Base-by-base conservation (phyloP, 2,797 vertebrate genomes). In the Oreochromis grahami region DNA sequence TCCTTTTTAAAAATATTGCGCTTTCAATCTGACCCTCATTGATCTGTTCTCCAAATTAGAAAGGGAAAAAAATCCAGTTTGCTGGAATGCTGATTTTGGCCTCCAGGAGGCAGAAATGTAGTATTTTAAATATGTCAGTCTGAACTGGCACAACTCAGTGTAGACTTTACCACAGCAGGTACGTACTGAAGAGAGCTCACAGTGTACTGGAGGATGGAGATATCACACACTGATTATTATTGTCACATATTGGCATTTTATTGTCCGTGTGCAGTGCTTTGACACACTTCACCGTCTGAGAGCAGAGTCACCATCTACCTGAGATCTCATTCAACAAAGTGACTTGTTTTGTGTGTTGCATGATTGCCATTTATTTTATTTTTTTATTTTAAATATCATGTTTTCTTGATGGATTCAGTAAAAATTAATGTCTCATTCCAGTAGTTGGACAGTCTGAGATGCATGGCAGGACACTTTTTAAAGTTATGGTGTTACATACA, bases 91-190 rank as follows among this genome's bases (percentile, higher is more conserved):
- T 17, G 24, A 8, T 3, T 41, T 1, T 51, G 14, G 51, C 84
- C 92, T 78, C 43, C 17, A 84, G 92, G 79, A 6, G 89, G 87
- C 89, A 85, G 82, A 77, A 26, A 7, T 26, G 24, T 8, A 32
- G 7, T 60, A 52, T 11, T 3, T 13, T 50, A 74, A 50, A 74
- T 32, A n/a, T 29, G 26, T 74, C 45, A 19, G 11, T 29, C 43
- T 48, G 43, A 48, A 15, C 26, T 58, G 15, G n/a, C 9, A 9
- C 1, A 1, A 15, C 8, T 50, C 19, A 7, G 55, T 21, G 58
- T 45, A 72, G 21, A 0, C 65, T 29, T 70, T 15, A 45, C 21
- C 6, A 43, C 1, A 11, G 68, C 24, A 45, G 68, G 41, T 19
- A 3, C 24, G 41, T 19, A 3, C 24, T 12, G 24, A 72, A 72